Percentiles rank a stretch among this genome's conserved stretches.
phyloP scores from a whole-genome alignment of 2,888 invertebrate genomes.

The Dastarcus helophoroides region DNA sequence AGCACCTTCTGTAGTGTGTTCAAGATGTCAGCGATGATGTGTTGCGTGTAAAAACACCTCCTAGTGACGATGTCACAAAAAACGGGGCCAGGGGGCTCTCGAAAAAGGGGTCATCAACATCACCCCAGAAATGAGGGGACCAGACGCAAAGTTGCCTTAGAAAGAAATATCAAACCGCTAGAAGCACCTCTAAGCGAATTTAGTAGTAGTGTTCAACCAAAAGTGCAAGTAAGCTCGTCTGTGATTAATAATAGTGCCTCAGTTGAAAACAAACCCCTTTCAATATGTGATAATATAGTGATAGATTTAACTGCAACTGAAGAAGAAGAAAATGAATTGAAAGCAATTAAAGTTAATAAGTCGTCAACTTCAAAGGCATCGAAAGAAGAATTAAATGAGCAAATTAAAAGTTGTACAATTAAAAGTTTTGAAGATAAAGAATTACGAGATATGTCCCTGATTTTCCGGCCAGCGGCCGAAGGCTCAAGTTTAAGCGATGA shows the following conservation, averaged over 20 bases:
- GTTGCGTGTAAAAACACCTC: conserved; percentile 28
- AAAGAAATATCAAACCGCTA: conserved; percentile 29
- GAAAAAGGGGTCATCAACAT: conserved; percentile 64
- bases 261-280: conserved; percentile 6
- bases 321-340: conserved; percentile 23
- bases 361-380: conserved; percentile 7
- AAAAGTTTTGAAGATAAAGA: conserved; percentile 16
- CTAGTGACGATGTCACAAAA: conserved; percentile 43
- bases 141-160: conserved; percentile 43
- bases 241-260: conserved; percentile 29
- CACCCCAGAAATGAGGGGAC: conserved; percentile 52
- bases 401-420: conserved; percentile 13
- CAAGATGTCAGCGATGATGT: conserved; percentile 52
- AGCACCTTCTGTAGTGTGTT: conserved; percentile 34
- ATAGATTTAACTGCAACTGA: conserved; percentile 37
- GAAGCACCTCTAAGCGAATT: conserved; percentile 22
- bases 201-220: conserved; percentile 20
- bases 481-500: conserved; percentile 40
- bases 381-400: conserved; percentile 21
- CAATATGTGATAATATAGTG: conserved; percentile 25
- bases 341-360: conserved; percentile 8
- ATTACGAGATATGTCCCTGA: conserved; percentile 29
- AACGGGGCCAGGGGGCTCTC: conserved; percentile 47
- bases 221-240: conserved; percentile 21
- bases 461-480: conserved; percentile 36